Base-by-base conservation (phyloP, 2,113 vertebrate genomes). In the Martes martes region DNA sequence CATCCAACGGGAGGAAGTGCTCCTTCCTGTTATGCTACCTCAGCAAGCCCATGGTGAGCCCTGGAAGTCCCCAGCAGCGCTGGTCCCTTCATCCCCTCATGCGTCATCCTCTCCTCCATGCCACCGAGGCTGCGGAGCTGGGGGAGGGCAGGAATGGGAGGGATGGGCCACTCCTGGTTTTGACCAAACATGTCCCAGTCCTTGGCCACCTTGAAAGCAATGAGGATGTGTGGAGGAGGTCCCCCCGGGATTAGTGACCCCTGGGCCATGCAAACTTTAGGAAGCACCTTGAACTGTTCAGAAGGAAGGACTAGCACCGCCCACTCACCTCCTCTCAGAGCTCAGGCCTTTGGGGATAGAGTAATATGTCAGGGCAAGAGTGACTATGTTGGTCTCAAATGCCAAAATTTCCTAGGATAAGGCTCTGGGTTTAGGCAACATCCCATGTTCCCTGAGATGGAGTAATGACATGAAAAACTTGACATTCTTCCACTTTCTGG, bases 11-110 rank as follows among this genome's bases (percentile, higher is more conserved):
- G 61, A 97, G 97, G 98, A 98, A 98, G 59, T 3, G 1, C 18
- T 61, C 36, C 65, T 98, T 98, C 98, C 98, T 98, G 98, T 98
- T 98, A 80, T 98, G 95, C 74, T 73, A 26, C 78, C 90, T 78
- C 52, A 45, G 91, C 65, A 91, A 71, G 92, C 45, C 73, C 1
- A 6, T 18, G 4, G 23, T 69, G 63, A 36, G 83, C 86, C 92
- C 84, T 97, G 95, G 94, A 96, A 94, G 95, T 85, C 90, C 79
- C 94, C 97, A 26, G 3, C 24, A 45, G 74, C 3, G 4, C 65
- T 52, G 76, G 50, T 67, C 33, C 45, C 82, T 73, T 33, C 50
- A 42, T 89, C 45, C 71, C 89, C 8, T 14, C 11, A 0, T 88
- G 79, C 19, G 69, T 97, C 97, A 96, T 84, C 45, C 63, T 94